Base-by-base conservation (phyloP, 2,113 vertebrate species). In the Odocoileus virginianus region DNA sequence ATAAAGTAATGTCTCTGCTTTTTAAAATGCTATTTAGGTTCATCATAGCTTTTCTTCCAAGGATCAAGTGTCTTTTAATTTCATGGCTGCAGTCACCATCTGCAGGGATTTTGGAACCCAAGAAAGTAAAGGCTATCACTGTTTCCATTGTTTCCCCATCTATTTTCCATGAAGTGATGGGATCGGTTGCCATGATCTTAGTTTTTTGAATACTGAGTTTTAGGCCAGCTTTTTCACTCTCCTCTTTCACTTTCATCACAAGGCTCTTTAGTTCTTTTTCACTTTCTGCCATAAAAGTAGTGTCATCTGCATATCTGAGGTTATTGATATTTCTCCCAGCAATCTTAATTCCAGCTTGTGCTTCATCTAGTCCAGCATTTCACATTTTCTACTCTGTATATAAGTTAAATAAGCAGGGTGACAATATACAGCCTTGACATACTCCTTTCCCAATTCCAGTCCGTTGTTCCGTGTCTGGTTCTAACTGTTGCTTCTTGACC, bases 141-240 rank as follows among this genome's bases (percentile, higher is more conserved):
- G 19, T 71, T 71, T 40, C n/a, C 67, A 23, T 23, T 71, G 67
- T 71, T 23, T 40, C 67, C 19, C 2, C n/a, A 71, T 23, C 19
- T 71, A 13, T 71, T 71, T 40, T 36, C 19, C n/a, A 23, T 23
- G 19, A 23, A 40, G n/a, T 71, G n/a, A 40, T 71, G 67, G 67
- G 67, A 40, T 19, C 1, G 0, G n/a, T 6, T 23, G n/a, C 10
- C n/a, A 40, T 23, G 67, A 40, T 71, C n/a, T 71, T 71, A 12
- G 19, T 71, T 71, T 71, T 71, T 13, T 71, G n/a, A 40, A 71
- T 40, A 23, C 5, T 58, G 19, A 71, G n/a, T 71, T 71, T 71
- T 71, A 71, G 67, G 19, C n/a, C n/a, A 71, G 67, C 67, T 71
- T 71, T 71, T 71, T 71, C n/a, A 40, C 5, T 71, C 5, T 71